Evolutionary conservation across 2,113 vertebrate genomes (phyloP).

Genomic region (Percopsis transmontana): DNA sequence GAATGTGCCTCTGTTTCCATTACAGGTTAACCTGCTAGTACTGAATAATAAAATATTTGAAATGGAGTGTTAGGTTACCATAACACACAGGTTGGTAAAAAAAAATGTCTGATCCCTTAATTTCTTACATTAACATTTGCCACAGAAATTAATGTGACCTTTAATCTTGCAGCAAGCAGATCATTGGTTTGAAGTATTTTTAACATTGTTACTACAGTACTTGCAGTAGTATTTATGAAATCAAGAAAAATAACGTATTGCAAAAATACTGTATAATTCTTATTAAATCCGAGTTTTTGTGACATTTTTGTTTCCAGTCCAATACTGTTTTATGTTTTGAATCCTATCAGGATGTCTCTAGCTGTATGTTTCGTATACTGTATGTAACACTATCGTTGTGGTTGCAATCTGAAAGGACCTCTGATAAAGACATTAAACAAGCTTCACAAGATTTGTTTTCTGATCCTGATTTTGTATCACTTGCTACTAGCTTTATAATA

Average conservation of each 20-base stretch:
- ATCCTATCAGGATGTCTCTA: conserved; percentile 3
- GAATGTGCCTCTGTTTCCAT: conserved; percentile 33
- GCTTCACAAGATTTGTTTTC: not conserved
- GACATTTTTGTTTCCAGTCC: not conserved
- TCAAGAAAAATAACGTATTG: too few species aligned
- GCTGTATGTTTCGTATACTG: conserved; percentile 28
- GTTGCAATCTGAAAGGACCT: conserved; percentile 43
- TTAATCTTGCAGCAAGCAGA: too few species aligned
- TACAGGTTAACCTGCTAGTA: not conserved
- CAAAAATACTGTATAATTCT: not conserved
- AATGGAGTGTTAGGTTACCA: not conserved
- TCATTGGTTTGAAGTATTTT: conserved; percentile 6
- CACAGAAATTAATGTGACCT: too few species aligned
- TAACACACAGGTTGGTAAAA: too few species aligned
- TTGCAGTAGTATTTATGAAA: too few species aligned
- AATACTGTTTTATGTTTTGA: conserved; percentile 12
- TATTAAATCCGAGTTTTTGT: conserved; percentile 9
- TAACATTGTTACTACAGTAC: conserved; percentile 11
- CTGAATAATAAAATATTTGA: conserved; percentile 19
- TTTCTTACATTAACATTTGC: not conserved
- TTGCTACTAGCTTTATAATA: too few species aligned
- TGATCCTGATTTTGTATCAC: too few species aligned
- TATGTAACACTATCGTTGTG: conserved; percentile 31
- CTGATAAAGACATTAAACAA: conserved; percentile 41
- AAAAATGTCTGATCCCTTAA: too few species aligned